Percentiles rank a stretch among this genome's conserved stretches.
phyloP scores from a whole-genome alignment of 64 coral and sea anemone genomes.

The Actinia tenebrosa region DNA sequence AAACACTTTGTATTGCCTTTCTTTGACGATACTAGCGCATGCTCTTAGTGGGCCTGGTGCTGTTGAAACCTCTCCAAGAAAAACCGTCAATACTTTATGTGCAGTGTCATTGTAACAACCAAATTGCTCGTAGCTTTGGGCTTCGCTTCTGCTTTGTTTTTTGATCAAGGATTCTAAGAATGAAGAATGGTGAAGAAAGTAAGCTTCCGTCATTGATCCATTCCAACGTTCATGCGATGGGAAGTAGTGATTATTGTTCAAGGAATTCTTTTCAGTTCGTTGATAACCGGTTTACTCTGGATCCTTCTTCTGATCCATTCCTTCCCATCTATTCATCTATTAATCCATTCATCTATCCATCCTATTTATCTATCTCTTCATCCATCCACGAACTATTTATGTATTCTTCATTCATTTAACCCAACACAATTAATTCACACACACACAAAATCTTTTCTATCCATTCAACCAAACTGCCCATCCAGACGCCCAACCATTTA shows the following conservation, averaged over 20 bases:
- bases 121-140: not conserved
- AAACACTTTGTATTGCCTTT: not conserved
- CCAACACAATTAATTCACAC: no score
- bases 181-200: not conserved
- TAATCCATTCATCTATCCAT: not conserved
- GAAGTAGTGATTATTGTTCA: not conserved
- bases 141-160: not conserved
- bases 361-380: no score
- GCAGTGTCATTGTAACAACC: conserved; percentile 1
- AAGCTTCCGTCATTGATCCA: not conserved
- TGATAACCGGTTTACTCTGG: no score
- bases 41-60: not conserved
- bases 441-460: no score
- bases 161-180: not conserved
- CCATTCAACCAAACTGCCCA: no score
- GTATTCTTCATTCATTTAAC: no score
- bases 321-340: not conserved
- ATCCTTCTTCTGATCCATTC: not conserved
- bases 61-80: not conserved
- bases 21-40: not conserved
- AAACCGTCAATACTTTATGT: not conserved
- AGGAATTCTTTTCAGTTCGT: no score
- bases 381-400: no score
- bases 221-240: not conserved
- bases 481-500: no score